These are phyloP conservation scores for Lagenorhynchus albirostris DNA, from an alignment of 2,113 vertebrate species.

Conservation along the genomic window DNA sequence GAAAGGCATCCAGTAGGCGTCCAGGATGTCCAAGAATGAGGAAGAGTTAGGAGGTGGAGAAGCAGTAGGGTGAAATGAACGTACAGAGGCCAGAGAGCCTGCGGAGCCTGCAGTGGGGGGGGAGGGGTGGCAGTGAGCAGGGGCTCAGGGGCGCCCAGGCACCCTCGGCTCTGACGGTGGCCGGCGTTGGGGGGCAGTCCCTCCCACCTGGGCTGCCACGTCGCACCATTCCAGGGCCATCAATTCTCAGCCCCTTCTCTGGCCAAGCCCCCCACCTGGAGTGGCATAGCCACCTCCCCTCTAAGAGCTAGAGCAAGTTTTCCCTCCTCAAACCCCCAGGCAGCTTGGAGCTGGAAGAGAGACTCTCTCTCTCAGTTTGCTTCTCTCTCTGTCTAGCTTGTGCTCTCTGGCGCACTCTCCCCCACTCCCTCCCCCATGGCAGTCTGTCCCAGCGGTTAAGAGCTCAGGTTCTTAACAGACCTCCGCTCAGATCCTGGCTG, in stretches of 20 bases:
- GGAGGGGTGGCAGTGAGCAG: not conserved
- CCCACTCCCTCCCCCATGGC: not conserved
- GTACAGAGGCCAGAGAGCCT: not conserved
- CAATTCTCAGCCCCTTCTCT: not conserved
- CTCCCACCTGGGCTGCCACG: not conserved
- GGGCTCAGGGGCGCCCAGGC: not conserved
- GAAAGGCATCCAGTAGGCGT: not conserved
- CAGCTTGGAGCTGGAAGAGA: not conserved
- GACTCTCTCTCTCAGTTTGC: not conserved
- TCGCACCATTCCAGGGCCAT: not conserved
- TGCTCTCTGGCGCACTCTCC: not conserved
- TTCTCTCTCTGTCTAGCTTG: not conserved
- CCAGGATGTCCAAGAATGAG: not conserved
- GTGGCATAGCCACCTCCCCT: not conserved
- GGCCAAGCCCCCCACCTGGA: not conserved
- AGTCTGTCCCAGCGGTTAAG: not conserved
- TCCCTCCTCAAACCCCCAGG: not conserved
- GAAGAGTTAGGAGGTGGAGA: not conserved
- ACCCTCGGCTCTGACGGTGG: not conserved
- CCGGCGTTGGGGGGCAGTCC: not conserved
- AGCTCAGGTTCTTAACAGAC: not conserved
- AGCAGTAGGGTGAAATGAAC: rapidly evolving
- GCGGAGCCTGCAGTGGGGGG: not conserved
- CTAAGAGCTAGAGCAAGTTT: not conserved
- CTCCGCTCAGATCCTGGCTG: not conserved